Evolutionary conservation across 2,888 invertebrate genomes (phyloP), one percentile per base, ranked within the genome.

Genomic region (Prosopocoilus inquinatus): DNA sequence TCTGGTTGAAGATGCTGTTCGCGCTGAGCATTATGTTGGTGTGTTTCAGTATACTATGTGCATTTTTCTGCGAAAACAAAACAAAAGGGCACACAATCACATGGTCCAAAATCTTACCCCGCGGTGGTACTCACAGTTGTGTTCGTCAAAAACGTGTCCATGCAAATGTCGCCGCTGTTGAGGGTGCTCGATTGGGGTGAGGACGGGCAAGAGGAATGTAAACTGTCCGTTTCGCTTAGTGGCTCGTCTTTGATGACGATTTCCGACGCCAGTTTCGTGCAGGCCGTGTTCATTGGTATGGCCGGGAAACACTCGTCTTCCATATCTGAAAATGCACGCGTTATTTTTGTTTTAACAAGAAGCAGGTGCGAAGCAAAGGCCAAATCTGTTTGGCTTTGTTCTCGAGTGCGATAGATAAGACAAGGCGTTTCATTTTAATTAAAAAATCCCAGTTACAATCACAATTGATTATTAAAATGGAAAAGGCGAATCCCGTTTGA

Each of bases 251-350:
- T 91, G 65, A 91, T 87, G 62, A 80, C 78, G 15, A 79, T 59
- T 7, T 71, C 69, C 36, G 67, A 63, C 8, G 74, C 71, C 49
- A 74, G 60, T 60, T 75, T 76, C 60, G 77, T 80, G 54, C 82
- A 80, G 15, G 82, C 81, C 50, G 81, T 78, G 68, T 83, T 84
- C 74, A 91, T 85, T 60, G 91, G 86, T 73, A 91, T 90, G 55
- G 88, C 85, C 55, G 90, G 90, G 78, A 90, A 92, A 75, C 91
- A 91, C 73, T 94, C 93, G 69, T 93, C 92, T 76, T 94, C 94
- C 88, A 93, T 90, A 70, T 94, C 94, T 92, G 79, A 4, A 80
- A 80, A 58, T 12, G n/a, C n/a, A n/a, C 47, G 35, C n/a, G 34
- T 35, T 16, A 16, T 2, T 16, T 16, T 16, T 16, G 3, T 16